These are phyloP conservation scores for Eugnorisma glareosa DNA, from an alignment of 2,888 invertebrate genomes.

Conservation along the genomic window DNA sequence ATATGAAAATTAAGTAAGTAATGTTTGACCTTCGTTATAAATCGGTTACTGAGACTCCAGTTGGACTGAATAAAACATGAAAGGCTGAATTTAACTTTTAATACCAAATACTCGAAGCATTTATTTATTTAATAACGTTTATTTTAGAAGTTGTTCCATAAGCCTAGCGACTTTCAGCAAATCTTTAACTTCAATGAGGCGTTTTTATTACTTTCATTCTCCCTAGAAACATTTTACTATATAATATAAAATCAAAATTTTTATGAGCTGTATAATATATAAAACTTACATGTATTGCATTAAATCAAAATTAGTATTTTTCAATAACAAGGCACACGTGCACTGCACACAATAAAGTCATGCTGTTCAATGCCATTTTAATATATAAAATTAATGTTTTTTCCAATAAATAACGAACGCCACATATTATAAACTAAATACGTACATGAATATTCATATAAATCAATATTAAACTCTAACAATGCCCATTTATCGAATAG, in stretches of 20 bases:
- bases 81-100: slow-evolving; percentile 20
- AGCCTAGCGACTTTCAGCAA: slow-evolving; percentile 44
- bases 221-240: slow-evolving; percentile 60
- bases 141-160: slow-evolving; percentile 26
- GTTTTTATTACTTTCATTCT: slow-evolving; percentile 60
- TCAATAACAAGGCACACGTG: slow-evolving; percentile 71
- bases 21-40: slow-evolving; percentile 54
- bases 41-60: slow-evolving; percentile 43
- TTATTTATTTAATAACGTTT: slow-evolving; percentile 15
- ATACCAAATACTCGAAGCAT: neutral
- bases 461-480: slow-evolving; percentile 87
- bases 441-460: slow-evolving; percentile 90
- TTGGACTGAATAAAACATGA: slow-evolving; percentile 28
- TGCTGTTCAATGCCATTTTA: slow-evolving; percentile 75
- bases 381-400: slow-evolving; percentile 75
- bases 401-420: slow-evolving; percentile 76
- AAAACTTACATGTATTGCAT: slow-evolving; percentile 63
- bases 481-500: slow-evolving; percentile 86
- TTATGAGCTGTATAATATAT: slow-evolving; percentile 65
- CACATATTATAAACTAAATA: slow-evolving; percentile 80
- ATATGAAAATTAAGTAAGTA: slow-evolving; percentile 61
- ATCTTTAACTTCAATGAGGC: slow-evolving; percentile 55
- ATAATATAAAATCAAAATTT: slow-evolving; percentile 61
- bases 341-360: slow-evolving; percentile 68
- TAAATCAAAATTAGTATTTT: slow-evolving; percentile 68